Evolutionary conservation across 1,140 invertebrate species (phyloP).

Genomic region (Ips nitidus): DNA sequence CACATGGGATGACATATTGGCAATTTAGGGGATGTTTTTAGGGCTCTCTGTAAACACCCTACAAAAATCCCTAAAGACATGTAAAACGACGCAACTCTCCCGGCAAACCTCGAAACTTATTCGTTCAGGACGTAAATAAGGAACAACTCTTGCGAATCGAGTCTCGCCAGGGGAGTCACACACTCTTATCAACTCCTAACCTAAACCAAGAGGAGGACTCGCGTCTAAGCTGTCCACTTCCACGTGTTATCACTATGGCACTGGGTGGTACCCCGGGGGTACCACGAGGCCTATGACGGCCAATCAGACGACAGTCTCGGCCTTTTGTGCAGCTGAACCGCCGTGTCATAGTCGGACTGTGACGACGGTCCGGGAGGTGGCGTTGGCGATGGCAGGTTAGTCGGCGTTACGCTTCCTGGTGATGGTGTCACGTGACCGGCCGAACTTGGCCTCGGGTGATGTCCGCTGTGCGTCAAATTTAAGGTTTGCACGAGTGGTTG

Average conservation of each 20-base stretch:
- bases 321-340: constrained; percentile 75
- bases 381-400: constrained; percentile 71
- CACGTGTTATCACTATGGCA: constrained; percentile 52
- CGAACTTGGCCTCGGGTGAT: constrained; percentile 55
- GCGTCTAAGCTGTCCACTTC: constrained; percentile 42
- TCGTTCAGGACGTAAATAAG: too few species aligned
- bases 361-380: constrained; percentile 54
- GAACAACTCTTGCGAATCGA: background rate
- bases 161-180: background rate
- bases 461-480: constrained; percentile 49
- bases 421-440: constrained; percentile 65
- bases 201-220: constrained; percentile 18
- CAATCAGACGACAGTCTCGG: constrained; percentile 76
- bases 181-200: constrained; percentile 9
- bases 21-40: constrained; percentile 36
- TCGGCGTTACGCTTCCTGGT: constrained; percentile 70
- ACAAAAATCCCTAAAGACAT: too few species aligned
- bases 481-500: constrained; percentile 54
- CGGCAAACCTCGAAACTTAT: too few species aligned
- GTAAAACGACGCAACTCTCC: too few species aligned
- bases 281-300: constrained; percentile 70
- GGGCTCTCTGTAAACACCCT: too few species aligned
- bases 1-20: constrained; percentile 53
- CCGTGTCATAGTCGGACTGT: constrained; percentile 76
- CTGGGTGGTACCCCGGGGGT: constrained; percentile 41